phyloP scores from a whole-genome alignment of 2,797 vertebrate species.

The Mormyrus hasselquistii region DNA sequence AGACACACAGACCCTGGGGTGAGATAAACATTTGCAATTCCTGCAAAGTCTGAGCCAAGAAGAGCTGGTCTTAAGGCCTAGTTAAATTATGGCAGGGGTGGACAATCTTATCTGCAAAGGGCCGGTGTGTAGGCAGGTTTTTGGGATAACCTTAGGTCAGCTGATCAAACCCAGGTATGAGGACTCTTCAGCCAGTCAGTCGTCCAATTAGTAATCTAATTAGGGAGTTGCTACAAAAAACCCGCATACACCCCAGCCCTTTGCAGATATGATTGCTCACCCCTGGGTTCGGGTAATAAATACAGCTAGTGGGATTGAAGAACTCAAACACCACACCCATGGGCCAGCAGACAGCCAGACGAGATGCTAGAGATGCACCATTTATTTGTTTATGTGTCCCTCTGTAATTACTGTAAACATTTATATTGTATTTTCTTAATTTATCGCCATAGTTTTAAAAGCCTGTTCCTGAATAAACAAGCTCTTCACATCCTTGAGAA shows the following conservation, averaged over 20 bases:
- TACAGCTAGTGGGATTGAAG: background rate
- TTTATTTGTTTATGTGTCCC: background rate
- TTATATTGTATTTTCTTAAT: background rate
- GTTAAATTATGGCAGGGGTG: conserved; percentile 46
- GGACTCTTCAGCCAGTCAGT: background rate
- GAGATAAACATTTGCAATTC: conserved; percentile 37
- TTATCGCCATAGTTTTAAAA: background rate
- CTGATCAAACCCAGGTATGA: background rate
- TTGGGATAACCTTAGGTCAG: background rate
- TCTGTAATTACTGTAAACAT: background rate
- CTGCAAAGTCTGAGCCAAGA: conserved; percentile 36
- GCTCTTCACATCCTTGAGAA: background rate
- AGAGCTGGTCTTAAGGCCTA: conserved; percentile 40
- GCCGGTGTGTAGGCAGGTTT: background rate
- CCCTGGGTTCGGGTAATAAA: background rate
- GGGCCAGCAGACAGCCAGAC: background rate
- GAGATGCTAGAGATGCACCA: background rate
- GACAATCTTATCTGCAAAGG: background rate
- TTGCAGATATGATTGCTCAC: background rate
- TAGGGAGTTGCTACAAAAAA: background rate
- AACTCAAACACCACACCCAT: background rate
- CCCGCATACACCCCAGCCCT: background rate
- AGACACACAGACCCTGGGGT: conserved; percentile 22
- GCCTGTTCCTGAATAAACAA: background rate
- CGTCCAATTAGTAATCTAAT: background rate